These are phyloP conservation scores for Girardinus metallicus DNA, from an alignment of 2,797 vertebrate genomes.

Conservation along the genomic window DNA sequence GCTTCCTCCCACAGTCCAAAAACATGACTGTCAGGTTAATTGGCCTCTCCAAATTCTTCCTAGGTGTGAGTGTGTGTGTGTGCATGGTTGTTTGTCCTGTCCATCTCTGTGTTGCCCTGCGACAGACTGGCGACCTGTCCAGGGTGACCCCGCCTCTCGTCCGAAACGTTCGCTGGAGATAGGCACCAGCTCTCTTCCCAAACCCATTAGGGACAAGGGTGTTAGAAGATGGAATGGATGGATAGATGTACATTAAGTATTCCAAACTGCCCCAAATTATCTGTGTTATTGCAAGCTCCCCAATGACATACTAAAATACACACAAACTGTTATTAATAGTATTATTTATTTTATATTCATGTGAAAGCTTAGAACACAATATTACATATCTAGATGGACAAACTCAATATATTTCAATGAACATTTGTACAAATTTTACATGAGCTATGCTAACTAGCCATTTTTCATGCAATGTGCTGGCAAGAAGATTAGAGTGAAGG, in stretches of 20 bases:
- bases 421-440: slow-evolving; percentile 10
- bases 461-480: slow-evolving; percentile 30
- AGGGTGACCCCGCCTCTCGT: no score
- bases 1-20: no score
- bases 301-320: not conserved
- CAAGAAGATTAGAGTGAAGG: slow-evolving; percentile 30
- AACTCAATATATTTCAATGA: not conserved
- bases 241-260: not conserved
- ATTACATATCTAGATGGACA: not conserved
- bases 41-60: no score
- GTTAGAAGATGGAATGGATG: no score
- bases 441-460: slow-evolving; percentile 14
- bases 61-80: no score
- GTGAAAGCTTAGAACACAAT: not conserved
- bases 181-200: no score
- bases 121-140: no score
- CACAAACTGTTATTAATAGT: not conserved
- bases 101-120: no score
- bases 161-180: no score
- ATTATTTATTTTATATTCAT: not conserved
- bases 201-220: no score
- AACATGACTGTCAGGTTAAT: no score
- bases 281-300: not conserved
- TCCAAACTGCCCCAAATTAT: not conserved
- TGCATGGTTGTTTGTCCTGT: no score